These are phyloP conservation scores for Dufourea novaeangliae DNA, from an alignment of 1,140 invertebrate genomes.

Conservation along the genomic window DNA sequence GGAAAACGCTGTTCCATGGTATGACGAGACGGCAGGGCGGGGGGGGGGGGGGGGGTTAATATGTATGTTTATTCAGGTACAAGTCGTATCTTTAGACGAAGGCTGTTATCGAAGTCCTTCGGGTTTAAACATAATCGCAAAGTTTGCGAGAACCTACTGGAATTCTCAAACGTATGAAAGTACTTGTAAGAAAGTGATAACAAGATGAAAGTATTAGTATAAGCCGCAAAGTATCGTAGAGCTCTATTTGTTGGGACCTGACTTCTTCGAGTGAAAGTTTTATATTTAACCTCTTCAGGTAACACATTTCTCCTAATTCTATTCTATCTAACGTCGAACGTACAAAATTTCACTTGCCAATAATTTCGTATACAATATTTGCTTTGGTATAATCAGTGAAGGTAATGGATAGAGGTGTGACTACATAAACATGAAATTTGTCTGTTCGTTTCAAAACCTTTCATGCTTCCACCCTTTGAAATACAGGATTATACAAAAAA, in stretches of 20 bases:
- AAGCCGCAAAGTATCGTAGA: conserved; percentile 48
- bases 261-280: conserved; percentile 25
- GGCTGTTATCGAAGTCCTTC: conserved; percentile 26
- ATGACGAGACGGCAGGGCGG: neutral
- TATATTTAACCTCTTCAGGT: conserved; percentile 3
- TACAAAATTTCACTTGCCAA: too few species aligned
- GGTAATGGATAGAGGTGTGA: too few species aligned
- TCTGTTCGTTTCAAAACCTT: too few species aligned
- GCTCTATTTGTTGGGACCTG: conserved; percentile 51
- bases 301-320: too few species aligned
- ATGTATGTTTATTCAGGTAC: conserved; percentile 31
- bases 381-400: too few species aligned
- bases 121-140: conserved; percentile 34
- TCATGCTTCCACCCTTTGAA: too few species aligned
- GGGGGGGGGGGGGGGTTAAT: neutral
- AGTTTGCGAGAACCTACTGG: neutral
- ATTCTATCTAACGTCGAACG: neutral
- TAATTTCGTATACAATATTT: too few species aligned
- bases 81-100: conserved; percentile 29
- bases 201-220: conserved; percentile 57
- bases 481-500: too few species aligned
- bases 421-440: too few species aligned
- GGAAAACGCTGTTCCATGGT: neutral
- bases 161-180: conserved; percentile 73
- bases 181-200: conserved; percentile 74